Base-by-base conservation (phyloP, 2,888 invertebrate species). In the Lapara coniferarum region DNA sequence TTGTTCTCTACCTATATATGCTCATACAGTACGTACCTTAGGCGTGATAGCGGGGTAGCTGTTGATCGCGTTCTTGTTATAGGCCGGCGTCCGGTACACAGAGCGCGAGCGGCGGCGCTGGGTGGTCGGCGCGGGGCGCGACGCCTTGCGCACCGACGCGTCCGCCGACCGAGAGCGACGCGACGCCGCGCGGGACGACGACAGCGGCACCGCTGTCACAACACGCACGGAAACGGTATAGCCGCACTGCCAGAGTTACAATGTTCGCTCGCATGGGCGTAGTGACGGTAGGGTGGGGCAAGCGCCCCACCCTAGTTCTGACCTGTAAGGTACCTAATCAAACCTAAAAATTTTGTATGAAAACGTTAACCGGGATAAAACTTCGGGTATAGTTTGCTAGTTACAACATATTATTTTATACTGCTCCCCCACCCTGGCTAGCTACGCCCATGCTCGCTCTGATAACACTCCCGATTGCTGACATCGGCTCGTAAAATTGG, bases 31-130 rank as follows among this genome's bases (percentile, higher is more conserved):
- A 46, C 51, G 2, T 13, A 13, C 93, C 88, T 94, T 93, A 3
- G 93, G 93, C 0, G 93, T 93, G 71, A 94, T 93, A n/a, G 83
- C 82, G 0, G 93, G 92, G 72, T 90, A 92, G 78, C 73, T 81
- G 71, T 75, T 53, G 0, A 58, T 16, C 0, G 85, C 75, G 58
- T 83, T 87, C 83, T 88, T 91, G 79, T 86, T 90, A 73, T 88
- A 90, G 0, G 88, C 88, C 12, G 94, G 94, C 25, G 93, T 93
- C 66, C 84, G 81, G 84, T 92, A 93, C 6, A 90, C 89, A 74
- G 89, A 89, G 70, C 87, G 86, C 37, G 90, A 89, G 19, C 85
- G 88, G 0, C 89, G 85, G 0, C 87, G 79, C 74, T 77, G 78
- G 10, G 75, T 75, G 66, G 76, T 74, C 66, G 71, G 69, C 72